Percentiles rank a stretch among this genome's conserved stretches.
Evolutionary conservation across 2,113 vertebrate species (phyloP).

Genomic region (Lipophrys pholis): DNA sequence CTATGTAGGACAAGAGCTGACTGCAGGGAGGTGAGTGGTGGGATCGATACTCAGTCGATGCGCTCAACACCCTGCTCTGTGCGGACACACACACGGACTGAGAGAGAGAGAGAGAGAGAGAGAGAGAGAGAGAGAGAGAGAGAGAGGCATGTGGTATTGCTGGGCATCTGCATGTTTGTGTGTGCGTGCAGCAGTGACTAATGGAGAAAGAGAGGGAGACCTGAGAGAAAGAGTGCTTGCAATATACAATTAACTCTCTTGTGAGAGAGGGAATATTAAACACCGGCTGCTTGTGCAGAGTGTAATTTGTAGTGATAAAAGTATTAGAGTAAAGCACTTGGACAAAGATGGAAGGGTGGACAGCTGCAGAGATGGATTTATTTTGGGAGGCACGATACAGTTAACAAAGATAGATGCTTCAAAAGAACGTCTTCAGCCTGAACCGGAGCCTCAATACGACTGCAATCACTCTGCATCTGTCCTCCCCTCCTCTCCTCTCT

Average conservation of each 20-base stretch:
- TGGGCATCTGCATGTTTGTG: constrained; percentile 69
- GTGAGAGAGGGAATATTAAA: constrained; percentile 73
- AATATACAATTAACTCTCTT: constrained; percentile 75
- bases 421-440: constrained; percentile 69
- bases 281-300: constrained; percentile 59
- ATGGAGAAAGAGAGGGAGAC: constrained; percentile 71
- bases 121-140: constrained; percentile 7
- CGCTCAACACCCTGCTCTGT: constrained; percentile 84
- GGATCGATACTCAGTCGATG: constrained; percentile 87
- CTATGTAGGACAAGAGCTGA: constrained; percentile 89
- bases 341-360: constrained; percentile 78
- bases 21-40: constrained; percentile 87
- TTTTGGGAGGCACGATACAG: constrained; percentile 66
- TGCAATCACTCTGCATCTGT: constrained; percentile 78
- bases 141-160: constrained; percentile 66
- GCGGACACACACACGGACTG: constrained; percentile 49
- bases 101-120: constrained; percentile 5
- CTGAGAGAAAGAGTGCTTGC: constrained; percentile 62
- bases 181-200: constrained; percentile 65
- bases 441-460: constrained; percentile 67
- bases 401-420: constrained; percentile 81
- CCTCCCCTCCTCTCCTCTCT: constrained; percentile 47
- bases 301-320: constrained; percentile 72
- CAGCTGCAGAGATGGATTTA: constrained; percentile 75
- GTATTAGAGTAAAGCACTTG: constrained; percentile 67